These are phyloP conservation scores for Drosophila sordidula DNA, from an alignment of 2,888 invertebrate genomes.

Conservation along the genomic window DNA sequence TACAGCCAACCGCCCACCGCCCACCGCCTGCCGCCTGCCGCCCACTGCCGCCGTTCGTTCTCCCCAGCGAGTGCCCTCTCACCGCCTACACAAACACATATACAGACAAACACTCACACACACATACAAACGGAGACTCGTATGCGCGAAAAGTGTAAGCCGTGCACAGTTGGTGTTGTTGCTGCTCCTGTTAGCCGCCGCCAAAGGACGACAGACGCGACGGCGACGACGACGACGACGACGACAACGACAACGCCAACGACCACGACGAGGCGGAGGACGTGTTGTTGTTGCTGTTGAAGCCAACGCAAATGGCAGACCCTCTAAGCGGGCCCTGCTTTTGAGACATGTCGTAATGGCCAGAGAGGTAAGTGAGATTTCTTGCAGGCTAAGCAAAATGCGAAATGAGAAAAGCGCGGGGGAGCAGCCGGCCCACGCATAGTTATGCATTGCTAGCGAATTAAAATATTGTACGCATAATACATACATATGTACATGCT, in stretches of 20 bases:
- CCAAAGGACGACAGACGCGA: conserved; percentile 65
- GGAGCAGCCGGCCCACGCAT: conserved; percentile 44
- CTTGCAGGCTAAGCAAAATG: conserved; percentile 24
- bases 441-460: conserved; percentile 40
- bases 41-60: conserved; percentile 40
- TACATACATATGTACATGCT: neutral
- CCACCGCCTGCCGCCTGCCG: conserved; percentile 48
- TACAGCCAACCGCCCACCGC: conserved; percentile 30
- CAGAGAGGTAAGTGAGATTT: conserved; percentile 84
- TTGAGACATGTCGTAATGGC: conserved; percentile 86
- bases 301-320: conserved; percentile 83
- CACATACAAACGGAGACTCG: conserved; percentile 46
- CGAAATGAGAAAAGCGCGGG: conserved; percentile 41
- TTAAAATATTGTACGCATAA: conserved; percentile 35
- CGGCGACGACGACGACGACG: conserved; percentile 50
- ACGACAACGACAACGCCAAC: conserved; percentile 29
- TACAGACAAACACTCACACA: conserved; percentile 16
- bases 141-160: conserved; percentile 79
- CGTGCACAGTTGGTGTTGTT: conserved; percentile 61
- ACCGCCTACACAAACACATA: conserved; percentile 36
- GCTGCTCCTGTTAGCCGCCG: conserved; percentile 63
- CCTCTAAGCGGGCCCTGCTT: conserved; percentile 85
- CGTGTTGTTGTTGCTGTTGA: conserved; percentile 58
- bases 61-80: conserved; percentile 45
- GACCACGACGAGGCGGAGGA: conserved; percentile 38